phyloP scores from a whole-genome alignment of 2,797 vertebrate genomes.

The Poliocrania exsul region DNA sequence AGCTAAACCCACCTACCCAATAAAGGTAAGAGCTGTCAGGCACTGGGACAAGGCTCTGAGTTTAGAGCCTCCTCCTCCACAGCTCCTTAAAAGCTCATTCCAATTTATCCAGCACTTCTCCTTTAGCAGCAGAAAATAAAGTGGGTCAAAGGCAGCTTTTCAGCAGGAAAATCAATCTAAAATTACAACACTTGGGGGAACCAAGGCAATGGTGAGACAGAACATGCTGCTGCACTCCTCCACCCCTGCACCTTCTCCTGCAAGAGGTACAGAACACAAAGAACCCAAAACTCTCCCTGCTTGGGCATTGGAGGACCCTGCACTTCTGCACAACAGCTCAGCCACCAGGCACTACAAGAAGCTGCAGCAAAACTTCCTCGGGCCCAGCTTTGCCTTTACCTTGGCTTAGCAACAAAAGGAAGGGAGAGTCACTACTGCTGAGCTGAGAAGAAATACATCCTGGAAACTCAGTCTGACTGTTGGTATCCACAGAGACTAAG shows the following conservation, averaged over 20 bases:
- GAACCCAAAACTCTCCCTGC: not conserved
- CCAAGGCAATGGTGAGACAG: not conserved
- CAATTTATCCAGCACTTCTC: slow-evolving; percentile 1
- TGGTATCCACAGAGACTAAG: not conserved
- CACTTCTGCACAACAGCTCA: not conserved
- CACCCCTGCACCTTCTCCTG: not conserved
- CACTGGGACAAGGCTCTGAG: not conserved
- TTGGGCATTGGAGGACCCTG: not conserved
- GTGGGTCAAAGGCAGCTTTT: slow-evolving; percentile 44
- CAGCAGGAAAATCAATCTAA: slow-evolving; percentile 22
- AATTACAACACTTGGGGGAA: slow-evolving; percentile 17
- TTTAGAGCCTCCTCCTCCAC: not conserved
- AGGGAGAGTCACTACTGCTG: not conserved
- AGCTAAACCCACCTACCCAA: not conserved
- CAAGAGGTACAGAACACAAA: not conserved
- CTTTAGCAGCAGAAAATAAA: slow-evolving; percentile 6
- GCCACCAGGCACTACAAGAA: not conserved
- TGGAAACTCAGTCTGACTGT: not conserved
- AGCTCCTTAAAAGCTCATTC: not conserved
- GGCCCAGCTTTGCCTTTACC: not conserved
- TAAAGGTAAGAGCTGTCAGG: not conserved
- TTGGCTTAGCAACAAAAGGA: not conserved
- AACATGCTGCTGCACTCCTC: not conserved
- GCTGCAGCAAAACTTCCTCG: not conserved
- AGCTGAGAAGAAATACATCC: not conserved